Evolutionary conservation across 2,888 invertebrate species (phyloP), one percentile per base, ranked within the genome.

Genomic region (Synanthedon formicaeformis): DNA sequence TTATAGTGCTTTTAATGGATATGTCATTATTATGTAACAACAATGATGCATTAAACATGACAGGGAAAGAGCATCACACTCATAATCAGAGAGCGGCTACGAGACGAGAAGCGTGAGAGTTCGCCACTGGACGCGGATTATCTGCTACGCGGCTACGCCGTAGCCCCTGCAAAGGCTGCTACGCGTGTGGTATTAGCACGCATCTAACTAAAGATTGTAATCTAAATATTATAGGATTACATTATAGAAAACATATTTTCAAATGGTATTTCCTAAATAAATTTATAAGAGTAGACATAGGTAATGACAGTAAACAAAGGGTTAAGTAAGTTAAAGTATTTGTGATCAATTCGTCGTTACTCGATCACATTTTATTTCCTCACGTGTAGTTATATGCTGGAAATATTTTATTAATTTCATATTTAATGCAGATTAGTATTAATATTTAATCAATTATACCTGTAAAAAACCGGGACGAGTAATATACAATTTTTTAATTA

Each of bases 51-150:
- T 81, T 80, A 79, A 78, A 80, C 77, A 78, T 78, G 77, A 77
- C 78, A 81, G 65, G 74, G 73, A 77, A 78, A 80, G 73, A 77
- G 74, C 80, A 79, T 79, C 79, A 76, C 62, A 66, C 67, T 75
- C 73, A 79, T 79, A 79, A n/a, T 75, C 69, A 66, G 34, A 34
- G 34, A 34, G 66, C 59, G 67, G 69, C 70, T 69, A 73, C 66
- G 69, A 58, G 61, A 49, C 45, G 58, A 56, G 62, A 63, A 69
- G 73, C 82, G 85, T 85, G 85, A 75, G 86, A 84, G 78, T 69
- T 68, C 75, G 76, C 82, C 73, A 62, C 73, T 78, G 78, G 83
- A 72, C 75, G 67, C 67, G 79, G 85, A 84, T 84, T 79, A 85
- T 76, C 73, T 69, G 63, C 79, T 80, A 81, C 81, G 75, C 65